Base-by-base conservation (phyloP, 1,140 invertebrate species). In the Dinoponera quadriceps region DNA sequence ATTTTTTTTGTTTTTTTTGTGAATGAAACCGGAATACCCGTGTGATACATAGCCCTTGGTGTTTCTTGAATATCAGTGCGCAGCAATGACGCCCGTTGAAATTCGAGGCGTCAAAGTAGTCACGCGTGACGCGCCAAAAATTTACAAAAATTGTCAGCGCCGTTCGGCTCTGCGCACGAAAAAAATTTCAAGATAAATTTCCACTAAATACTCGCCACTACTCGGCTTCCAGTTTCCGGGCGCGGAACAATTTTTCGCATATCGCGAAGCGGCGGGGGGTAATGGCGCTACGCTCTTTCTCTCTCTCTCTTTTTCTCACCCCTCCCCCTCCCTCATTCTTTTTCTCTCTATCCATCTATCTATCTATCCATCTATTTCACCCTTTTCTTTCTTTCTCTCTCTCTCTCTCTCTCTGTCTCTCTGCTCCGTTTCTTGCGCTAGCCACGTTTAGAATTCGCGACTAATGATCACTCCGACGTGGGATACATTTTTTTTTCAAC, bases 391-490 rank as follows among this genome's bases (percentile, higher is more conserved):
- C 38, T 44, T 11, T 44, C 38, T 44, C 25, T 59, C 55, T 59
- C 55, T 59, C 14, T 9, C 55, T 59, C 25, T 59, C 55, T 9
- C 38, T 44, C 38, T 7, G 4, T 3, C 38, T 44, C 38, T 44
- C 63, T 57, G 33, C 51, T 33, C 22, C 55, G n/a, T 82, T 80
- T 71, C 75, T 80, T 80, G 33, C 65, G 75, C 55, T 51, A 44
- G 80, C 71, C 27, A 63, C 29, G 59, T 78, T 87, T 72, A 82
- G 82, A 74, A 88, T 82, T 73, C 33, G 75, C 85, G 38, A 77
- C 71, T 87, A 72, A 85, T 87, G 87, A 87, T 87, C 81, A 88
- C 86, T 82, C 71, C 72, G 75, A 59, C 75, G 82, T 48, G 71
- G 68, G 44, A 80, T 87, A 65, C 82, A 68, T 84, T 80, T 88